Percentiles rank a stretch among this genome's conserved stretches.
phyloP scores from a whole-genome alignment of 2,888 invertebrate genomes.

The Melanophora roralis region DNA sequence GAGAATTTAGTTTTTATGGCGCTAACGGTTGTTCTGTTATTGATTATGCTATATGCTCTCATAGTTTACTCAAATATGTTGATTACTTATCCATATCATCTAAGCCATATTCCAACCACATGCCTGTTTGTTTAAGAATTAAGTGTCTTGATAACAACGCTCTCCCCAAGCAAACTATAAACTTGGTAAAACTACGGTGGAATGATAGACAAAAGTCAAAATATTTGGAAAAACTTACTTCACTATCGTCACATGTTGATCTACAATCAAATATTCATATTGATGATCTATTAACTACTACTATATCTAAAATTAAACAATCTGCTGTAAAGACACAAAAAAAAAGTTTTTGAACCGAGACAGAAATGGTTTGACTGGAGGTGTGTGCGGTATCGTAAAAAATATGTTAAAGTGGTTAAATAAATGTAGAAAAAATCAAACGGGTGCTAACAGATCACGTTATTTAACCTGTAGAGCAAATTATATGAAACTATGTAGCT shows the following conservation, averaged over 20 bases:
- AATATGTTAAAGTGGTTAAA: neutral
- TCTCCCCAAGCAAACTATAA: neutral
- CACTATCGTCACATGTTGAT: neutral
- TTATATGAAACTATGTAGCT: neutral
- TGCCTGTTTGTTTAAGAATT: neutral
- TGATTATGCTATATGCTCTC: conserved; percentile 7
- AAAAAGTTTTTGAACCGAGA: neutral
- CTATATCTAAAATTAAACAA: neutral
- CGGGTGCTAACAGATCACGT: neutral
- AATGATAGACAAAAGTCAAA: neutral
- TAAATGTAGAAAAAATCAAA: neutral
- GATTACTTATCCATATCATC: neutral
- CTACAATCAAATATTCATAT: neutral
- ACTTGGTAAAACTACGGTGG: neutral
- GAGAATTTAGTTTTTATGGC: neutral
- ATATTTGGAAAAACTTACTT: neutral
- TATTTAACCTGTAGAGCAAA: neutral
- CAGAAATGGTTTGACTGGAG: neutral
- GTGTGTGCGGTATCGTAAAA: neutral
- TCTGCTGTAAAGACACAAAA: neutral
- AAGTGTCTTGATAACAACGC: neutral
- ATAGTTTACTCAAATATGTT: neutral
- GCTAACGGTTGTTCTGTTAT: conserved; percentile 6
- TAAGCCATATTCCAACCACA: conserved; percentile 13
- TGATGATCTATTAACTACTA: neutral